Base-by-base conservation (phyloP, 2,797 vertebrate genomes). In the Myripristis murdjan region DNA sequence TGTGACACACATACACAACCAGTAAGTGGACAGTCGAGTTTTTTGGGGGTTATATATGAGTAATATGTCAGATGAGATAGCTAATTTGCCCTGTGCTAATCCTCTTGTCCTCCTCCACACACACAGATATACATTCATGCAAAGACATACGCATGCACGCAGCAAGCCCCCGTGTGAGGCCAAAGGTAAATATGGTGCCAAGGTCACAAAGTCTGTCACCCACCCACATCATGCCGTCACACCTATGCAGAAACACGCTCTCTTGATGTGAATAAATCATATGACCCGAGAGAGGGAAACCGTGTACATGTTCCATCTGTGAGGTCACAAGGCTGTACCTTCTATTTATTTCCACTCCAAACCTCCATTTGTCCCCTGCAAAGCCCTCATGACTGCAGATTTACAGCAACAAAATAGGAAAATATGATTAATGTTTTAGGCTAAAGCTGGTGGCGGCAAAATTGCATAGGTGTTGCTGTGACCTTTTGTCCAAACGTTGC, bases 211-310 rank as follows among this genome's bases (percentile, higher is more conserved):
- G 49, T 0, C 15, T 57, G 63, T 47, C 33, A 9, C 18, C 37
- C 39, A 37, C 52, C 65, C 41, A 35, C 4, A 4, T 74, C 56
- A 59, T 66, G 59, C 70, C 72, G 62, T 55, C 77, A 69, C 73
- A 37, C 70, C 75, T 47, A 59, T 58, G 56, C 74, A 67, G 66
- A 66, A 53, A 61, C 70, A 67, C 68, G n/a, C 76, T 16, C 20
- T 64, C 62, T 1, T 26, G 39, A 86, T 63, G 80, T 86, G 82
- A 84, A 88, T 88, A 83, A 85, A 84, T 84, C 82, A 82, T 84
- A n/a, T 0, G 9, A 8, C 41, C 60, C n/a, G 0, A 57, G 73
- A 76, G 79, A 87, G 75, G 35, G 24, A 73, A 77, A 69, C 46
- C 73, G 61, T 73, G 86, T 72, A 71, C 70, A 3, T 53, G 60